A percentile compares a stretch with the other conserved stretches of the same genome.
Evolutionary conservation across 2,888 invertebrate species (phyloP).

Genomic region (Julus scandinavius): DNA sequence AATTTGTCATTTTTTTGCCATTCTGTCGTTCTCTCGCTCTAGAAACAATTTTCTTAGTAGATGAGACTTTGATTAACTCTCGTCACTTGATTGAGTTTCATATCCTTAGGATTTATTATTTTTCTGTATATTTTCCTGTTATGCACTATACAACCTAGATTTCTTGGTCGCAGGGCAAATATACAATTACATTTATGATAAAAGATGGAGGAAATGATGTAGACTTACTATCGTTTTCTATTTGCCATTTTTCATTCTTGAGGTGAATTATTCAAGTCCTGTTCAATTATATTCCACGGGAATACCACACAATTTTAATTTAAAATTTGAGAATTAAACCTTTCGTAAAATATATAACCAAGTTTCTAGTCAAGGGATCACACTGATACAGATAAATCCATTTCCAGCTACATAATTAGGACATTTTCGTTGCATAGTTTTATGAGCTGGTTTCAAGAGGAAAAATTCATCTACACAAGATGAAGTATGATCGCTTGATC

Average conservation of each 20-base stretch:
- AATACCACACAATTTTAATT: no score
- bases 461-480: no score
- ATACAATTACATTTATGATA: not conserved
- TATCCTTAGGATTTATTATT: conserved; percentile 35
- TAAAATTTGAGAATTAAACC: no score
- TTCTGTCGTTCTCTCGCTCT: not conserved
- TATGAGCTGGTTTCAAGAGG: no score
- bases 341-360: no score
- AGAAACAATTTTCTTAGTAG: conserved; percentile 32
- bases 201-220: not conserved
- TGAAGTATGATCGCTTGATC: no score
- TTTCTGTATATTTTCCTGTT: not conserved
- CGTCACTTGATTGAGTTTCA: conserved; percentile 5
- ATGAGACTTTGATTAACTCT: conserved; percentile 43
- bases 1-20: conserved; percentile 29
- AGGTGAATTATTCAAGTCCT: not conserved
- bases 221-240: not conserved
- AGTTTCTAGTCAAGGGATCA: no score
- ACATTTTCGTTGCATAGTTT: no score
- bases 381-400: no score
- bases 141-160: not conserved
- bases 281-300: not conserved
- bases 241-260: not conserved
- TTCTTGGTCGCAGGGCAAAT: not conserved
- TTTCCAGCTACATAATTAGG: no score